Evolutionary conservation across 2,888 invertebrate species (phyloP), one percentile per base, ranked within the genome.

Genomic region (Erebia aethiops): DNA sequence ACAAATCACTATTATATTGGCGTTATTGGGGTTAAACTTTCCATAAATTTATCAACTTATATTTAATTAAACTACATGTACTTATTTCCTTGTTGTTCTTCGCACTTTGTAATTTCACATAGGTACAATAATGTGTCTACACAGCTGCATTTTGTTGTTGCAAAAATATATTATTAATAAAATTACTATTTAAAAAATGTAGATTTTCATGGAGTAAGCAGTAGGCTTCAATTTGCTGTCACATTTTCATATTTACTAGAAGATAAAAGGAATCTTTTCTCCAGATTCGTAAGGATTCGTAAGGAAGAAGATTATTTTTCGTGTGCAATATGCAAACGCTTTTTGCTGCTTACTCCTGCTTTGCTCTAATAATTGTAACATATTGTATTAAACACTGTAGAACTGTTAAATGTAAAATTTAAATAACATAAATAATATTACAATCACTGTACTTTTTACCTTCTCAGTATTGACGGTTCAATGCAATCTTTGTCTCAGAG

Each of bases 401-500:
- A 83, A 86, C 81, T 90, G 83, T 86, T 87, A 90, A 82, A 90
- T 82, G 82, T 87, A 80, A 82, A 82, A 86, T 82, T 87, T 84
- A 82, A 86, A 85, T 84, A 82, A 84, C 82, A 80, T 81, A 78
- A 85, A 86, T 85, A 86, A 86, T 85, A 83, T 86, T 86, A 87
- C 85, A 84, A 87, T 88, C 89, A 90, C 87, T 88, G 84, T 87
- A 87, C 83, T 88, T 75, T n/a, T 79, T 77, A 79, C 72, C 76
- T 81, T 87, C 84, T 90, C 87, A 87, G 85, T 90, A 84, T 84
- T 81, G 91, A 87, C 87, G 92, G 85, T 91, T 92, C 92, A 92
- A 92, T 92, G 92, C 92, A 92, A 92, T 89, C 89, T 91, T 92
- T 91, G 90, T 92, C 92, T 90, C 90, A 80, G 79, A 85, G 86